These are phyloP conservation scores for Cheilosia impressa DNA, from an alignment of 2,888 invertebrate species.

Conservation along the genomic window DNA sequence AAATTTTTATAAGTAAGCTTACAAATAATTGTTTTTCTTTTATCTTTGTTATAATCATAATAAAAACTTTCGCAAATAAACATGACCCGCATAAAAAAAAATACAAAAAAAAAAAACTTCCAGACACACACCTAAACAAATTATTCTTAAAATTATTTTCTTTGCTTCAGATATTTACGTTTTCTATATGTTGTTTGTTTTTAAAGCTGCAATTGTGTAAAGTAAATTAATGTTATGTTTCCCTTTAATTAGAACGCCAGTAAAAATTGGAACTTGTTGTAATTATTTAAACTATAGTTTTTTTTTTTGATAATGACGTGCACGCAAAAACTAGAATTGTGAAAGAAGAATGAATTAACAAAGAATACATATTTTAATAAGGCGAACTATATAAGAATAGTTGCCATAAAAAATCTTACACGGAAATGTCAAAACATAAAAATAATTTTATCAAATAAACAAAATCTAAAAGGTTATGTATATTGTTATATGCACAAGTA, in stretches of 20 bases:
- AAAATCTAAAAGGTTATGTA: not conserved
- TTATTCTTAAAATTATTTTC: conserved; percentile 30
- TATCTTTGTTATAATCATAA: conserved; percentile 53
- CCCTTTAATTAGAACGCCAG: conserved; percentile 9
- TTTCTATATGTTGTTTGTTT: conserved; percentile 28
- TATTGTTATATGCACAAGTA: conserved; percentile 17
- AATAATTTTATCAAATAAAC: conserved; percentile 29
- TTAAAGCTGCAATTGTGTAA: conserved; percentile 13
- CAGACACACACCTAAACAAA: conserved; percentile 61
- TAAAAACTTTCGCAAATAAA: conserved; percentile 41
- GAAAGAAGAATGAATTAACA: conserved; percentile 25
- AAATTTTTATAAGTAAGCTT: conserved; percentile 63
- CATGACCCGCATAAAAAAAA: conserved; percentile 62
- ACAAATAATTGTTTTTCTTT: conserved; percentile 46
- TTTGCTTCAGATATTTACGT: conserved; percentile 31
- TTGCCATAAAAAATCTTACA: conserved; percentile 15
- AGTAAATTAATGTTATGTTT: not conserved
- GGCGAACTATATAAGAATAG: conserved; percentile 11
- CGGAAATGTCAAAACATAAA: conserved; percentile 35
- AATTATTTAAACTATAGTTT: conserved; percentile 2
- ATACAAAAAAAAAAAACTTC: conserved; percentile 50
- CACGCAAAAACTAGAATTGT: conserved; percentile 23
- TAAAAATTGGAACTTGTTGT: conserved; percentile 16
- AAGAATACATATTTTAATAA: conserved; percentile 26
- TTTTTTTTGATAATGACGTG: conserved; percentile 19